Conservation (phyloP, 1,140 invertebrate species). For the Whitmania pigra region DNA sequence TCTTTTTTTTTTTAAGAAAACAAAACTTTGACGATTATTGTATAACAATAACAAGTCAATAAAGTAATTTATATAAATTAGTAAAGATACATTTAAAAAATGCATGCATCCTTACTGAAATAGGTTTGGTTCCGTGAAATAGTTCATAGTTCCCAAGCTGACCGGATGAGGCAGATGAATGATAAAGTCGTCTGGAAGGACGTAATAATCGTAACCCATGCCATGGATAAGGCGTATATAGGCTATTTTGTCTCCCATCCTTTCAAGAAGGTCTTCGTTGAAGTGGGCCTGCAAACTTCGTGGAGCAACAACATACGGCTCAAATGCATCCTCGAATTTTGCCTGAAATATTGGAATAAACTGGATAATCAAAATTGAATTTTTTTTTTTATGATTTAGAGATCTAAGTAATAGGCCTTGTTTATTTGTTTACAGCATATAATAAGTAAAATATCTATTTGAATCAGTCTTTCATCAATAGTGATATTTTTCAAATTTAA, state of each 20-base stretch:
- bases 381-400: not conserved
- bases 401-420: too few species aligned
- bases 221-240: conserved; percentile 12
- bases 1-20: too few species aligned
- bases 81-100: too few species aligned
- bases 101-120: not conserved
- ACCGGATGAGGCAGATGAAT: conserved; percentile 13
- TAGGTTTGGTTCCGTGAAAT: not conserved
- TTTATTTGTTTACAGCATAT: too few species aligned
- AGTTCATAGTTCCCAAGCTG: conserved; percentile 4
- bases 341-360: conserved; percentile 46
- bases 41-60: too few species aligned
- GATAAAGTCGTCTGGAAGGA: conserved; percentile 11
- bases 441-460: too few species aligned
- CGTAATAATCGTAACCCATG: conserved; percentile 14
- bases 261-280: conserved; percentile 20
- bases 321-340: conserved; percentile 71
- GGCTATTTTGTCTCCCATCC: conserved; percentile 23
- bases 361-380: not conserved
- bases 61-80: too few species aligned
- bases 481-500: too few species aligned
- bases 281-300: conserved; percentile 57
- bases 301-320: conserved; percentile 66
- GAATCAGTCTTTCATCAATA: too few species aligned
- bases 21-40: too few species aligned